Percentiles rank a stretch among this genome's conserved stretches.
These are phyloP conservation scores for Phyllopteryx taeniolatus DNA, from an alignment of 2,113 vertebrate species.

Conservation along the genomic window DNA sequence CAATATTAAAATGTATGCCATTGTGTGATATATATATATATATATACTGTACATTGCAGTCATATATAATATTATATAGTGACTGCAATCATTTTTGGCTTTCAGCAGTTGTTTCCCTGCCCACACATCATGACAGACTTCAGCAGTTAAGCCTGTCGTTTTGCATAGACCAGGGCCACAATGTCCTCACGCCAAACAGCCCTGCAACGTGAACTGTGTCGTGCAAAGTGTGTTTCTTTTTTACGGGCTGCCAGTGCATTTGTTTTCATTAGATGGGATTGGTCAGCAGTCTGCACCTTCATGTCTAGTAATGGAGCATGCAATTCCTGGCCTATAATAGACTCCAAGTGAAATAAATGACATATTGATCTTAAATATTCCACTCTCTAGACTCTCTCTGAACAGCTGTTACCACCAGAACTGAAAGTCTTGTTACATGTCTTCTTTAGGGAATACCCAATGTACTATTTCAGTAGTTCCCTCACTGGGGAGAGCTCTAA, in stretches of 20 bases:
- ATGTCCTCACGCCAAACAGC: constrained; percentile 38
- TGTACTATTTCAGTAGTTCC: constrained; percentile 17
- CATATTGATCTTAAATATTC: constrained; percentile 70
- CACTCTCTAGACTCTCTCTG: constrained; percentile 36
- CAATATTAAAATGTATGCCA: no score
- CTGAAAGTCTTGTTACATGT: constrained; percentile 24
- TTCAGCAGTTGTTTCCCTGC: constrained; percentile 37
- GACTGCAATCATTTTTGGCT: constrained; percentile 23
- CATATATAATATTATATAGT: background rate
- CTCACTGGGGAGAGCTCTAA: background rate
- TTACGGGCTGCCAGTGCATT: constrained; percentile 58
- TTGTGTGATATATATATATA: background rate
- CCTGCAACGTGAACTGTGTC: constrained; percentile 37
- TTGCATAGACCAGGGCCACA: constrained; percentile 38
- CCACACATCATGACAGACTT: constrained; percentile 58
- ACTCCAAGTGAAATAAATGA: constrained; percentile 68
- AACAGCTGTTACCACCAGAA: constrained; percentile 40
- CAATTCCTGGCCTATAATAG: constrained; percentile 60
- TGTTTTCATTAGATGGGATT: constrained; percentile 72
- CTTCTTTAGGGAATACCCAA: constrained; percentile 37
- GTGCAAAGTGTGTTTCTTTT: constrained; percentile 52
- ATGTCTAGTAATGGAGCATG: constrained; percentile 65
- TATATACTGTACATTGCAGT: background rate
- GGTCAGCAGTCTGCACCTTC: constrained; percentile 65
- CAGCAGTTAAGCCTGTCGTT: constrained; percentile 47